These are phyloP conservation scores for Panopea generosa DNA, from an alignment of 2,888 invertebrate genomes.

Conservation along the genomic window DNA sequence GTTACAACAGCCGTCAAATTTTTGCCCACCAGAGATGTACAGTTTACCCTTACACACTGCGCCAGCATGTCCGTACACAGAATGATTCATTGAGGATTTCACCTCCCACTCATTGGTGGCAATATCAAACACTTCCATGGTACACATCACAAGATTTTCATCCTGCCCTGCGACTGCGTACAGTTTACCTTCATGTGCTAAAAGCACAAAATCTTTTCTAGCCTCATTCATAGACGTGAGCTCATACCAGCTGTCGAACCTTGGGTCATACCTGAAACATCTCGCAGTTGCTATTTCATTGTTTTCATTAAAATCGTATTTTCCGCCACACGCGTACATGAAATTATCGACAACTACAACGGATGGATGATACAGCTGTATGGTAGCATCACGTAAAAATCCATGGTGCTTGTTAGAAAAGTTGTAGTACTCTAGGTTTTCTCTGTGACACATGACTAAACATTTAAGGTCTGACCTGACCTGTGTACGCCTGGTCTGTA, in stretches of 20 bases:
- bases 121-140: constrained; percentile 82
- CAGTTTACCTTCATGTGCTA: constrained; percentile 74
- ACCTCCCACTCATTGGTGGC: constrained; percentile 83
- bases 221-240: constrained; percentile 84
- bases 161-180: constrained; percentile 84
- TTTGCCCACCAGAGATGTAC: constrained; percentile 83
- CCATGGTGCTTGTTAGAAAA: constrained; percentile 79
- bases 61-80: constrained; percentile 83
- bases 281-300: constrained; percentile 84
- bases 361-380: constrained; percentile 83
- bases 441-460: constrained; percentile 83
- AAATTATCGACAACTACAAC: constrained; percentile 84
- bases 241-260: constrained; percentile 84
- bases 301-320: constrained; percentile 82
- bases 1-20: constrained; percentile 81
- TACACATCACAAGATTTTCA: constrained; percentile 84
- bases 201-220: constrained; percentile 82
- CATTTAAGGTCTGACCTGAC: constrained; percentile 79
- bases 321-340: constrained; percentile 84
- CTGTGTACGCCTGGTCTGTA: constrained; percentile 82
- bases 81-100: constrained; percentile 77
- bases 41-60: constrained; percentile 77
- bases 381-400: constrained; percentile 80
- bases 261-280: constrained; percentile 84
- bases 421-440: constrained; percentile 82